Base-by-base conservation (phyloP, 2,113 vertebrate species). In the Cranoglanis bouderius region DNA sequence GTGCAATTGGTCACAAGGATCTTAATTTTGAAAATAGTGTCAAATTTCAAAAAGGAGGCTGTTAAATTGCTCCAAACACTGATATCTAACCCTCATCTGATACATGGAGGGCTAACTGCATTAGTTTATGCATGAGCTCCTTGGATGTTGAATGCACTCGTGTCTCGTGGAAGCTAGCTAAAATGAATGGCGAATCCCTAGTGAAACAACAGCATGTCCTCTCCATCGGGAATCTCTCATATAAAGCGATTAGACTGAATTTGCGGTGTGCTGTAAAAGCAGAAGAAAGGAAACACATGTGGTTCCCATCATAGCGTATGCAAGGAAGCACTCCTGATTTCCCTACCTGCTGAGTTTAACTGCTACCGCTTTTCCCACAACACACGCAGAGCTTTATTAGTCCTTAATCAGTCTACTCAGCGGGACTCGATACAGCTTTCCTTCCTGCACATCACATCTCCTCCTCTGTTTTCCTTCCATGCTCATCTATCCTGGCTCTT, bases 291-390 rank as follows among this genome's bases (percentile, higher is more conserved):
- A n/a, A 59, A 51, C 13, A 53, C 90, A 87, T 88, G 72, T 90
- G 89, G 84, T 89, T 85, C 65, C 72, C 74, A 90, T 89, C 70
- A 89, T 32, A 65, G 65, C 38, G 18, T 51, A 82, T 29, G 59
- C 51, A 46, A 85, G 83, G 85, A 81, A 59, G 89, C 53, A 65
- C 83, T 84, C 51, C 84, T 92, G 93, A 87, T 93, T 92, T 93
- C 75, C 74, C 94, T 93, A 94, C 93, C 92, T 92, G 92, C 94
- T 92, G 93, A 89, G 87, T 94, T 94, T 94, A 95, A 94, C 91
- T 72, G 82, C 82, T 63, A 57, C 88, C 89, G 83, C 86, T 89
- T 61, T 92, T 77, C 87, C 92, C 91, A 92, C 93, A 93, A 91
- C 83, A 92, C 92, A 92, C 84, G 90, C 75, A 87, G 87, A 88